Conservation (phyloP, 2,888 invertebrate species). For the Cactoblastis cactorum region DNA sequence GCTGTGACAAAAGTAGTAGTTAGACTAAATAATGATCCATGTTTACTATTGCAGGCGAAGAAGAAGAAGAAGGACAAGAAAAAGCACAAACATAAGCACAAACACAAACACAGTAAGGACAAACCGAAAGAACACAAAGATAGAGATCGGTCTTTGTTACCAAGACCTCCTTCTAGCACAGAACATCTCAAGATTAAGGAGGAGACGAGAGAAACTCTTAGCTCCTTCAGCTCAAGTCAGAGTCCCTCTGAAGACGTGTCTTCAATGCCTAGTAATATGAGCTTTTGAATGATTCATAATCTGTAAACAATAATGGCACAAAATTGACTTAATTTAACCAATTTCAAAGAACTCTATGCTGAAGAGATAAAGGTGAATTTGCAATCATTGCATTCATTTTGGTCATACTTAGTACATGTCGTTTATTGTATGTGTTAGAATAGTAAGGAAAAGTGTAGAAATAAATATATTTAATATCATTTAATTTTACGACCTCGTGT, state of each 20-base stretch:
- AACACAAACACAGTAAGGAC: slow-evolving; percentile 87
- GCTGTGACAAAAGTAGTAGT: too few species aligned
- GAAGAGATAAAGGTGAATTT: too few species aligned
- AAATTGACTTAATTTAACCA: too few species aligned
- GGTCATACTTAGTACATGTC: too few species aligned
- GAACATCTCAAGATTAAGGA: slow-evolving; percentile 83
- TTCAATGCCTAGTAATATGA: slow-evolving; percentile 66
- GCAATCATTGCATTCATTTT: too few species aligned
- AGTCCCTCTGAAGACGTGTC: slow-evolving; percentile 81
- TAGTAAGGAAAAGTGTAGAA: background rate
- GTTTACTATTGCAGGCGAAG: slow-evolving; percentile 65
- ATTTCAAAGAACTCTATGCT: too few species aligned
- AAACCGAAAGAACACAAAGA: slow-evolving; percentile 73
- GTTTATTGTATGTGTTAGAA: background rate
- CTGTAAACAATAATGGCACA: too few species aligned
- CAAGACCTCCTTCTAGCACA: slow-evolving; percentile 55
- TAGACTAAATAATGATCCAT: too few species aligned
- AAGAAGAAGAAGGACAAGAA: slow-evolving; percentile 89
- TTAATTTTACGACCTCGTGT: background rate
- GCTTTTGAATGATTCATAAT: slow-evolving; percentile 39
- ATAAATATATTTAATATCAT: too few species aligned
- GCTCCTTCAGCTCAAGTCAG: slow-evolving; percentile 87
- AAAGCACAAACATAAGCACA: slow-evolving; percentile 94
- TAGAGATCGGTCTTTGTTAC: slow-evolving; percentile 37
- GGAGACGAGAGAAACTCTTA: slow-evolving; percentile 87